phyloP scores from a whole-genome alignment of 2,797 vertebrate species.

The Danio jaintianensis region DNA sequence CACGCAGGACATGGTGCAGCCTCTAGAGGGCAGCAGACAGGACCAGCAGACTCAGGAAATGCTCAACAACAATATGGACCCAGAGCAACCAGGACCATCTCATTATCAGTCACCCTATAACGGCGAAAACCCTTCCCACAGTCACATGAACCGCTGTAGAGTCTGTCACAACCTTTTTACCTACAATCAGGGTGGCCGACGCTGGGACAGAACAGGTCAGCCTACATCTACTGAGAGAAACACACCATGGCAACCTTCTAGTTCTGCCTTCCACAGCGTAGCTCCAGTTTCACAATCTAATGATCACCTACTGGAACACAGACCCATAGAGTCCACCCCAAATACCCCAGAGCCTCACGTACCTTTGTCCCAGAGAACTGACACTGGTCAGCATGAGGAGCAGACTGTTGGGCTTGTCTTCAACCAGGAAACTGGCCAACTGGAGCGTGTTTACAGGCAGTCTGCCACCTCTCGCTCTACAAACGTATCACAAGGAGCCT shows the following conservation, averaged over 20 bases:
- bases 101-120: constrained; percentile 80
- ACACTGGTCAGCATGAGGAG: constrained; percentile 80
- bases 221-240: constrained; percentile 65
- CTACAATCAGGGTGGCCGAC: constrained; percentile 86
- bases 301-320: constrained; percentile 77
- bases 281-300: constrained; percentile 78
- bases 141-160: constrained; percentile 86
- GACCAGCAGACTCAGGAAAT: constrained; percentile 82
- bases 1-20: constrained; percentile 87
- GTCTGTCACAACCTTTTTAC: constrained; percentile 89
- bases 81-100: constrained; percentile 83
- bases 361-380: constrained; percentile 4
- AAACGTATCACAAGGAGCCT: constrained; percentile 89
- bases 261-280: constrained; percentile 77
- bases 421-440: constrained; percentile 87
- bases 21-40: constrained; percentile 78
- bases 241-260: constrained; percentile 77
- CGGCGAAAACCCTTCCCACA: constrained; percentile 81
- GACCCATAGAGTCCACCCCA: constrained; percentile 53
- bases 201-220: constrained; percentile 83
- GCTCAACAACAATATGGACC: constrained; percentile 87
- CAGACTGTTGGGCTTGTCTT: constrained; percentile 86
- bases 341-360: constrained; percentile 26
- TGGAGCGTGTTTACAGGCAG: constrained; percentile 87
- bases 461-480: constrained; percentile 80